phyloP scores from a whole-genome alignment of 2,113 vertebrate genomes.

The Centropristis striata region DNA sequence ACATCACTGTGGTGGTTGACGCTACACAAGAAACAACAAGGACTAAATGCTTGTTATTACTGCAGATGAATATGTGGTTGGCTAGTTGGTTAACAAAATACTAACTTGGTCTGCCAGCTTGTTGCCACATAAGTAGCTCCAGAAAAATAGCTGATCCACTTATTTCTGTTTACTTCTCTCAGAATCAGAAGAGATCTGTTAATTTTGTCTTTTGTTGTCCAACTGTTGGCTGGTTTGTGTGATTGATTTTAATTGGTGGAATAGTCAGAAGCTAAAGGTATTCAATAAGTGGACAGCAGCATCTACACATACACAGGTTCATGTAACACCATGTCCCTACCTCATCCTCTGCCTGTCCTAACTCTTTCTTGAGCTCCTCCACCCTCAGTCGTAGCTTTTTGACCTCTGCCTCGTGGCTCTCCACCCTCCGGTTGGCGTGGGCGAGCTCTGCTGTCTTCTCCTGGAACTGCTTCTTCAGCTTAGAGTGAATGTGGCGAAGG shows the following conservation, averaged over 20 bases:
- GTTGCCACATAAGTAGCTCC: neutral
- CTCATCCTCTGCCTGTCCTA: constrained; percentile 97
- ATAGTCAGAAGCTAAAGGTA: neutral
- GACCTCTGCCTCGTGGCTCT: constrained; percentile 94
- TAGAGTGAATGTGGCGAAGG: constrained; percentile 93
- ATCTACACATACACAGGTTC: neutral
- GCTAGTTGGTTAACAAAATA: no score
- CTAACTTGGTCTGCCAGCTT: neutral
- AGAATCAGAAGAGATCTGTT: neutral
- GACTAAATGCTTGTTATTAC: neutral
- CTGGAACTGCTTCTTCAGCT: constrained; percentile 97
- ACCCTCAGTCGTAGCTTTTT: constrained; percentile 95
- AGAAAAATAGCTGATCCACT: neutral
- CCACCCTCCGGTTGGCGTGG: constrained; percentile 92
- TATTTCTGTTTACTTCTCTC: neutral
- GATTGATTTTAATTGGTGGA: neutral
- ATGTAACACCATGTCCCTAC: constrained; percentile 64
- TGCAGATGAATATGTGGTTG: neutral
- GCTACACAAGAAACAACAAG: neutral
- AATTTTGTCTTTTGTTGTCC: neutral
- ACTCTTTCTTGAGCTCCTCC: constrained; percentile 97
- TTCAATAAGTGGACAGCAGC: neutral
- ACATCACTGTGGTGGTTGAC: no score
- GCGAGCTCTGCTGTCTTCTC: constrained; percentile 93
- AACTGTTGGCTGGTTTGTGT: neutral